Conservation (phyloP, 2,888 invertebrate genomes). For the Drosophila subquinaria region DNA sequence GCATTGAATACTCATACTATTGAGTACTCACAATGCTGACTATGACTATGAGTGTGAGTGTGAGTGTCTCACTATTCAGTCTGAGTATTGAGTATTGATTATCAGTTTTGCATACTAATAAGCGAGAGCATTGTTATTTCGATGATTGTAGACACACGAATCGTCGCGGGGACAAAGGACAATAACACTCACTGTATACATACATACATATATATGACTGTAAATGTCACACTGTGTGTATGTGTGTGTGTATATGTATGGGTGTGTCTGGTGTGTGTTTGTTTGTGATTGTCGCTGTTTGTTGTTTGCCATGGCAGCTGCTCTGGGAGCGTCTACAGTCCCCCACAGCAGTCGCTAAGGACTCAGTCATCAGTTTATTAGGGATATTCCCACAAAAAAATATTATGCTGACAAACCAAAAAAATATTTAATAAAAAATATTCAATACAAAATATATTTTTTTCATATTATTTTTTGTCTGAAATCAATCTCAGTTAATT, state of each 20-base stretch:
- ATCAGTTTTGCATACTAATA: conserved; percentile 81
- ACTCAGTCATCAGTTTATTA: conserved; percentile 14
- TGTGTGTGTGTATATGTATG: conserved; percentile 1
- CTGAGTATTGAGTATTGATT: conserved; percentile 67
- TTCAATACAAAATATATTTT: neutral
- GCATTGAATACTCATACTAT: conserved; percentile 34
- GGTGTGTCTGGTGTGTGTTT: neutral
- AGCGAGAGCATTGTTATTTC: conserved; percentile 51
- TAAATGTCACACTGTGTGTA: conserved; percentile 4
- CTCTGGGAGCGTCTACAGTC: conserved; percentile 29
- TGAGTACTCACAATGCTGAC: conserved; percentile 7
- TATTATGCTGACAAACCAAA: neutral
- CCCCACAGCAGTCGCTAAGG: conserved; percentile 22
- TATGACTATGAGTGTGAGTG: neutral
- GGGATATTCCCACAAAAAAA: conserved; percentile 28
- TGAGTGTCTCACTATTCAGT: conserved; percentile 25
- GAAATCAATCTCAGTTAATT: conserved; percentile 3
- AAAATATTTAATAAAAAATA: neutral
- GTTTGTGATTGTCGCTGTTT: conserved; percentile 31
- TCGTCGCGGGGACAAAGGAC: conserved; percentile 8
- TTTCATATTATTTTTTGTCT: no score
- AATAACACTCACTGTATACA: conserved; percentile 18
- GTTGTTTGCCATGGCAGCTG: conserved; percentile 64
- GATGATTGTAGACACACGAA: conserved; percentile 18
- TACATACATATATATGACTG: conserved; percentile 12